phyloP scores from a whole-genome alignment of 2,888 invertebrate genomes.

The Megaustenia siamemsis region DNA sequence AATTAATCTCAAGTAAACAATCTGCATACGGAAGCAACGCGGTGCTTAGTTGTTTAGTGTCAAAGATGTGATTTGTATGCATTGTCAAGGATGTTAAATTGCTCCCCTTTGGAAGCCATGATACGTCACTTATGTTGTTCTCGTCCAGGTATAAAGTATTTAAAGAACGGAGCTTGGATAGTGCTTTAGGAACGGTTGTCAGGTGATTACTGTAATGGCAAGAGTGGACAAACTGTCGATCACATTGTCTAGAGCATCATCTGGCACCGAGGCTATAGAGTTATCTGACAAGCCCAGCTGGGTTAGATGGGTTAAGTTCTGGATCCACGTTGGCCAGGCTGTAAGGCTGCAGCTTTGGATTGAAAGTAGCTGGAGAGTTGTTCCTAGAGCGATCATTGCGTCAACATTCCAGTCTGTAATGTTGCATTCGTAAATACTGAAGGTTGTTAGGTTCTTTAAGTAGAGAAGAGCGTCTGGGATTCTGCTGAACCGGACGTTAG shows the following conservation, averaged over 20 bases:
- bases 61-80: not conserved
- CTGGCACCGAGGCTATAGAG: not conserved
- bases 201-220: not conserved
- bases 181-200: not conserved
- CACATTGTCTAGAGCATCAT: constrained; percentile 1
- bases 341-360: not conserved
- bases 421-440: not conserved
- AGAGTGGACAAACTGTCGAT: not conserved
- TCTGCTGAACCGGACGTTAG: not conserved
- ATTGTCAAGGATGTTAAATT: not conserved
- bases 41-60: not conserved
- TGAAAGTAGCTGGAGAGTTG: not conserved
- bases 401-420: constrained; percentile 7
- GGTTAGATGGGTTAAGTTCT: not conserved
- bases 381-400: not conserved
- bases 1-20: not conserved
- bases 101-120: not conserved
- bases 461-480: constrained; percentile 10
- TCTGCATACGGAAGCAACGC: not conserved
- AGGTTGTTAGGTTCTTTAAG: not conserved
- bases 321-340: constrained; percentile 20
- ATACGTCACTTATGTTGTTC: not conserved
- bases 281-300: not conserved
- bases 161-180: not conserved
- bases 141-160: not conserved